These are phyloP conservation scores for Oreocharis arfaki DNA, from an alignment of 2,113 vertebrate genomes.

Conservation along the genomic window DNA sequence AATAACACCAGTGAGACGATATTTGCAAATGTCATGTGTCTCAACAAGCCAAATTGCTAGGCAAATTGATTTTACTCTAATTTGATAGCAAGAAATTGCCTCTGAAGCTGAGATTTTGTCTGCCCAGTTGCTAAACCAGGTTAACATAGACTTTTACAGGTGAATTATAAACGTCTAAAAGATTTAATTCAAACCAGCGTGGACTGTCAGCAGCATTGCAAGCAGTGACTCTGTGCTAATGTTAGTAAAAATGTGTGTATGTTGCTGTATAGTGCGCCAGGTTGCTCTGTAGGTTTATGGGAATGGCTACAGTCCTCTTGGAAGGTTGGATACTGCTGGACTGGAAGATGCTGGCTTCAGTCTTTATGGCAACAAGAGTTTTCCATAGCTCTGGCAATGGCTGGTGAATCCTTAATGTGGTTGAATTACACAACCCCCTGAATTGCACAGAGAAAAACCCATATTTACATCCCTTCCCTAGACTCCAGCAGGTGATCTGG, in stretches of 20 bases:
- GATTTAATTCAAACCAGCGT: background rate
- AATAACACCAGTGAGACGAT: background rate
- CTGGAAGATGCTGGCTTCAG: background rate
- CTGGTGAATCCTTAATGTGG: background rate
- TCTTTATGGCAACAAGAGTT: background rate
- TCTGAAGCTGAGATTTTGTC: background rate
- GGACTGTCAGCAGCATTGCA: background rate
- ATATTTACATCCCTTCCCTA: accelerated
- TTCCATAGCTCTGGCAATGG: background rate
- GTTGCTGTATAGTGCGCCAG: background rate
- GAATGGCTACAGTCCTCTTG: background rate
- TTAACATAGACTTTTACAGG: background rate
- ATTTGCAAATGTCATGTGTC: background rate
- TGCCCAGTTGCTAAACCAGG: background rate
- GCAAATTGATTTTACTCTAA: background rate
- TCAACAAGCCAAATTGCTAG: background rate
- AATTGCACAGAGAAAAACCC: accelerated
- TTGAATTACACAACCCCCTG: too few relatives aligned
- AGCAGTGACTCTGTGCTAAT: background rate
- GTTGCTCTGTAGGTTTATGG: background rate
- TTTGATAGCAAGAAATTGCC: background rate
- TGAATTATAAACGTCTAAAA: background rate
- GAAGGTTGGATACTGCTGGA: background rate
- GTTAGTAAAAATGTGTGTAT: accelerated
- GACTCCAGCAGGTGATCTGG: background rate